Base-by-base conservation (phyloP, 2,888 invertebrate genomes). In the Dicyrtomina minuta region DNA sequence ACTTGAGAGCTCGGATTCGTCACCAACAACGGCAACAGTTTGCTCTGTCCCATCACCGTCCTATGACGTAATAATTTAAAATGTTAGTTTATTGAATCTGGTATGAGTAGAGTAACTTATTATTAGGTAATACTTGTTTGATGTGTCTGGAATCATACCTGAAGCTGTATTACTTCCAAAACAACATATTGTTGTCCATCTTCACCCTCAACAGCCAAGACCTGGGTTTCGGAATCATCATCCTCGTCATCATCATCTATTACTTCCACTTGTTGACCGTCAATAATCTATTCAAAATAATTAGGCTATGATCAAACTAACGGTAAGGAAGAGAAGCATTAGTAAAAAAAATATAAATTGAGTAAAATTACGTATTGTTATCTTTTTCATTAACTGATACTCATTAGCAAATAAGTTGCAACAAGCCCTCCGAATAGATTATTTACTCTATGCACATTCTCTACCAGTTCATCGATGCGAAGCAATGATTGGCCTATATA, bases 141-240 rank as follows among this genome's bases (percentile, higher is more conserved):
- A 3, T 22, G 10, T 51, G 51, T 51, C 27, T 55, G 27, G 2
- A 26, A 27, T 3, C 55, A 17, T 72, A 80, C 80, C 78, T 86
- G 86, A 51, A 91, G 82, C 78, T 92, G 91, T 55, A 93, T 91
- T 12, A 94, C 92, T 83, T 94, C 93, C 15, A 94, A 83, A n/a
- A 94, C 92, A 60, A 94, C 92, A 79, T 92, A 92, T 81, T 92
- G 90, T 77, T 92, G 90, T 0, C 91, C 91, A 81, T 89, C 89
- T 6, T 87, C 85, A 26, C 87, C 87, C 80, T 90, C 87, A 0
- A 89, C 87, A 5, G 88, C 86, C 83, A 88, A 86, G 81, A 88
- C 85, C 66, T 87, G 86, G 43, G 86, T 86, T 72, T 87, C 86
- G 44, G 84, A 84, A 68, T 85, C 85, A 66, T 82, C 83, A 17